Percentiles rank a stretch among this genome's conserved stretches.
Evolutionary conservation across 2,797 vertebrate species (phyloP).

Genomic region (Menidia menidia): DNA sequence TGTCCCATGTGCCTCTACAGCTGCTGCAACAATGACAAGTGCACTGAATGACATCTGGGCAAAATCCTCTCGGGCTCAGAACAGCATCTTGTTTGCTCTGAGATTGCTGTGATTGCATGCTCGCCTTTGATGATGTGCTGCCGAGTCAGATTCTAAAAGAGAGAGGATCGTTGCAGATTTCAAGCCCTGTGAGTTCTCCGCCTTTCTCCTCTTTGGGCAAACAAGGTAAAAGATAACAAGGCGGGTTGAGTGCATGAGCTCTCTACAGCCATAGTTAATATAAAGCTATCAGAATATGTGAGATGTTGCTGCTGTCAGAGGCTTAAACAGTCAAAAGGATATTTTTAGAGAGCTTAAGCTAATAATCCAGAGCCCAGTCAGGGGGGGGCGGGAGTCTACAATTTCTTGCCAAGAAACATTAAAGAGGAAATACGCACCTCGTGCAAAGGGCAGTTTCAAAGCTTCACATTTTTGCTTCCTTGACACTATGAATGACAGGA

Average conservation of each 20-base stretch:
- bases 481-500: constrained; percentile 46
- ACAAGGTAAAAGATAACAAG: constrained; percentile 78
- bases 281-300: constrained; percentile 79
- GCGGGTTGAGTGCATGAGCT: constrained; percentile 63
- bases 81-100: constrained; percentile 70
- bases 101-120: constrained; percentile 69
- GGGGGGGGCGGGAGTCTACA: constrained; percentile 46
- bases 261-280: constrained; percentile 72
- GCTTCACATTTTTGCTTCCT: constrained; percentile 57
- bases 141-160: constrained; percentile 37
- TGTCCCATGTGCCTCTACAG: constrained; percentile 72
- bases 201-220: constrained; percentile 58
- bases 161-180: constrained; percentile 47
- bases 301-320: constrained; percentile 80
- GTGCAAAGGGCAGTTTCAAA: constrained; percentile 65
- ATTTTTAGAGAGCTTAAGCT: constrained; percentile 85
- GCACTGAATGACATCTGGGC: constrained; percentile 77
- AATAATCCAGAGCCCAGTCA: constrained; percentile 81
- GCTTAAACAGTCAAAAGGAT: constrained; percentile 82
- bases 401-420: constrained; percentile 72
- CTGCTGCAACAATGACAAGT: constrained; percentile 76
- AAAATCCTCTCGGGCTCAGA: constrained; percentile 58
- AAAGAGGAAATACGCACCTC: constrained; percentile 66
- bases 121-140: constrained; percentile 63
- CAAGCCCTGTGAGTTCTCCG: constrained; percentile 38